phyloP scores from a whole-genome alignment of 2,113 vertebrate genomes.

The Bos indicus region DNA sequence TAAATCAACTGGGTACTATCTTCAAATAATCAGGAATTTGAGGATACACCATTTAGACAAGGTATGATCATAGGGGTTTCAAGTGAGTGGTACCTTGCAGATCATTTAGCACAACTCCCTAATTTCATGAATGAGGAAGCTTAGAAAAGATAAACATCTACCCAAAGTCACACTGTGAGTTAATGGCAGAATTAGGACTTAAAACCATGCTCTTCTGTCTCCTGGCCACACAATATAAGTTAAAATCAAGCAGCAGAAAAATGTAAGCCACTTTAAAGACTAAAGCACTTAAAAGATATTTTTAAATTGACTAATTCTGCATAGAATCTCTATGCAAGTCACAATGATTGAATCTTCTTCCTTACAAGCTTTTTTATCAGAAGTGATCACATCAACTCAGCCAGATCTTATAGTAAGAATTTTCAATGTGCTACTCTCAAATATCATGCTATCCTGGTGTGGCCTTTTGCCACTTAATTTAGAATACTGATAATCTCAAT shows the following conservation, averaged over 20 bases:
- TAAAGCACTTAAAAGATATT: background rate
- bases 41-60: background rate
- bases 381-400: background rate
- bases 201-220: background rate
- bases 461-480: background rate
- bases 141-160: background rate
- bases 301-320: background rate
- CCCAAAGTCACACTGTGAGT: background rate
- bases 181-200: background rate
- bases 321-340: background rate
- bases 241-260: slow-evolving; percentile 18
- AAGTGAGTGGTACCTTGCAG: background rate
- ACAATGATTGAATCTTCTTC: background rate
- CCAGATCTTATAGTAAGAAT: background rate
- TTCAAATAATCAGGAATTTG: slow-evolving; percentile 40
- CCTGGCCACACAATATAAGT: background rate
- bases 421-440: background rate
- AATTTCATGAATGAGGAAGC: slow-evolving; percentile 4
- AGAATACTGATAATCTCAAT: background rate
- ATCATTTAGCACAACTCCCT: background rate
- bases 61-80: background rate
- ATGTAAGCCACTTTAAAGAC: background rate
- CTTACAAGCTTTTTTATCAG: background rate
- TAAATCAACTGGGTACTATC: slow-evolving; percentile 17
- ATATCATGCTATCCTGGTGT: background rate